Base-by-base conservation (phyloP, 2,888 invertebrate species). In the Gryllus longicercus region DNA sequence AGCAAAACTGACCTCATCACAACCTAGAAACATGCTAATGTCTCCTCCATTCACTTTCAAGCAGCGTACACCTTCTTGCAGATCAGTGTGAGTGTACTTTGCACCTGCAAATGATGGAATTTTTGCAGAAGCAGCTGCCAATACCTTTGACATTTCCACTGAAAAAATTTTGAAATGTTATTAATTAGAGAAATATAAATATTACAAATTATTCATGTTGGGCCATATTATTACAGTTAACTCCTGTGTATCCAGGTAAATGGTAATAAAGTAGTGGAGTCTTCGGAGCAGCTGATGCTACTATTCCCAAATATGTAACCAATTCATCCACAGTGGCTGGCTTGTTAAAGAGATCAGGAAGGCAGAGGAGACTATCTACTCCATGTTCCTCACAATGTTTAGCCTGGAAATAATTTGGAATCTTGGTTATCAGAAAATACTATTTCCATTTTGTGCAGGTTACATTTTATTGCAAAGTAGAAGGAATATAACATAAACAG, bases 191-290 rank as follows among this genome's bases (percentile, higher is more conserved):
- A 8, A 38, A 38, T 38, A 38, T 8, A 38, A 4, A 38, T 38
- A 38, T 76, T n/a, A 79, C 18, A 23, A 23, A 49, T 76, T 49
- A 75, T 8, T 38, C 38, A 38, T 8, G 8, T 38, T 8, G 38
- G 38, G 8, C 8, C 38, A 38, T 49, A 82, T 79, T 89, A 92
- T 91, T 88, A 95, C 95, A 88, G 83, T 92, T 90, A 49, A 95
- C 92, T 81, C 91, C 91, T 75, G 92, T 92, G 86, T 92, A 91
- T 82, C 88, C 88, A 0, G 96, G 95, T 83, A 95, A 93, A 85
- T 96, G 95, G 85, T 96, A 96, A 85, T 96, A 95, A 50, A 95
- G 88, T 76, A 96, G 89, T 0, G 96, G 96, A 0, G 93, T 91
- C 11, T 91, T 91, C 0, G 94, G 93, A 1, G 95, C 95, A 0